Base-by-base conservation (phyloP, 1,140 invertebrate genomes). In the Metaphire vulgaris region DNA sequence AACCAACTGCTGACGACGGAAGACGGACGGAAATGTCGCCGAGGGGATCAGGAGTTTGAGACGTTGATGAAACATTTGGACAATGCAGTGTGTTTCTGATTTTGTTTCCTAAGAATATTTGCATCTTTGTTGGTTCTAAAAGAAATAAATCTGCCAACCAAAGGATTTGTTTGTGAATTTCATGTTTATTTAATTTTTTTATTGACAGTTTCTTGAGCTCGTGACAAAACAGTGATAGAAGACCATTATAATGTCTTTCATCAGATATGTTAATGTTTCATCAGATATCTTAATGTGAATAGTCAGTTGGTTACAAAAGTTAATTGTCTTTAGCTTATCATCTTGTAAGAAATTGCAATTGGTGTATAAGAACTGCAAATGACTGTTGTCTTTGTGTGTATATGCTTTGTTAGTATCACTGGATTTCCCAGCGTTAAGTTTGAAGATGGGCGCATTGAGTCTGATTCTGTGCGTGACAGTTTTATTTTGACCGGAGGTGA, bases 31-130 rank as follows among this genome's bases (percentile, higher is more conserved):
- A 90, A 90, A 77, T 99, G 94, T 94, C 90, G 93, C 84, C 91
- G 95, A 64, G 97, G 97, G 70, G 95, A 97, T 81, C 89, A 97
- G 76, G 96, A 99, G 86, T 99, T 98, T 86, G 98, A 99, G 85
- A 96, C 95, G 1, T 89, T 97, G 34, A 99, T 99, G 97, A 89
- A 97, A 74, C 95, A 96, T 90, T 87, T 99, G 71, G 98, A 99
- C 86, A 98, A 98, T 88, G 94, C 95, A 81, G 92, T 93, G 85
- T 89, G 89, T 87, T 69, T 12, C 1, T 69, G n/a, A 69, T 26
- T 69, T 14, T 69, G n/a, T 26, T 69, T 69, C 26, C 14, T 15
- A 15, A 71, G 16, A 31, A 31, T 71, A 21, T 71, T 71, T 71
- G 1, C 69, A 71, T 31, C 28, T 31, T 21, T 26, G 21, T n/a